phyloP scores from a whole-genome alignment of 2,888 invertebrate species.

The Agrochola macilenta region DNA sequence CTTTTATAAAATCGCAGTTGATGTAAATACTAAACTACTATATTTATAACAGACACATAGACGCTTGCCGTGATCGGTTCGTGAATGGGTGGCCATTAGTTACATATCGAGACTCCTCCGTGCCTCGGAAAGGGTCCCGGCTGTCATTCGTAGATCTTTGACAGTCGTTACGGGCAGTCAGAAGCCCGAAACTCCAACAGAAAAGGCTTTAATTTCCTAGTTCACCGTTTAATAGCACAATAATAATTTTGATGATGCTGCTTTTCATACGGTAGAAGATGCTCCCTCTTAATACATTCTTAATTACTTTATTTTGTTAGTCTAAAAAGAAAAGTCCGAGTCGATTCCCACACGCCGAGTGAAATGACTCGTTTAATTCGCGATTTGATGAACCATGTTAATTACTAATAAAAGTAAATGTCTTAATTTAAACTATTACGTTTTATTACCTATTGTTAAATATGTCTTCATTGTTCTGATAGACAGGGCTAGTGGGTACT shows the following conservation, averaged over 20 bases:
- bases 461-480: constrained; percentile 16
- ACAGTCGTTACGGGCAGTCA: no score
- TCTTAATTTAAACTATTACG: constrained; percentile 49
- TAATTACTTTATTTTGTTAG: constrained; percentile 45
- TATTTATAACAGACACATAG: neutral
- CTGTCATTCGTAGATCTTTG: neutral
- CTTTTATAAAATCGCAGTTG: neutral
- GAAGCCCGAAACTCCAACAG: neutral
- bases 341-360: constrained; percentile 49
- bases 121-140: neutral
- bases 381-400: constrained; percentile 46
- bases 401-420: constrained; percentile 56
- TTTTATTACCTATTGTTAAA: constrained; percentile 48
- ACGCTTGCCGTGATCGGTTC: neutral
- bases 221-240: neutral
- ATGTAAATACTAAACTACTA: neutral
- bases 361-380: constrained; percentile 43
- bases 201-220: neutral
- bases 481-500: neutral
- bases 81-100: neutral
- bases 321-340: constrained; percentile 46
- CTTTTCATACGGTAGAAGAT: constrained; percentile 1
- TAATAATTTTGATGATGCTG: constrained; percentile 2
- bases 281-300: constrained; percentile 42
- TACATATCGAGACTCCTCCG: neutral